These are phyloP conservation scores for zebrafish (Danio rerio) DNA, from an alignment of 2,113 vertebrate species.

Conservation along the genomic window GRCz12tu NC_133188.1:43039001-43039500, in stretches of 20 bases:
- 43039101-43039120: not conserved
- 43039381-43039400: not conserved
- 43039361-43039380: not conserved
- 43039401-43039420: not conserved
- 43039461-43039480: slow-evolving; percentile 18
- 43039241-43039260: not conserved
- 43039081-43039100: not conserved
- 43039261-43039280: too few species aligned
- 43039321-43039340: not conserved
- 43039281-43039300: not conserved
- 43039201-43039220: not conserved
- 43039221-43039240: not conserved
- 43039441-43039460: not conserved
- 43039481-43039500: not conserved
- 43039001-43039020: not conserved
- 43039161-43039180: not conserved
- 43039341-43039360: not conserved
- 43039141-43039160: not conserved
- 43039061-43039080: not conserved
- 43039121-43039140: not conserved
- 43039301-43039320: not conserved
- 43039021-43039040: not conserved
- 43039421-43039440: not conserved
- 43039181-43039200: too few species aligned
- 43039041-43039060: not conserved